phyloP scores from a whole-genome alignment of 2,113 vertebrate genomes.

The Zosterops lateralis region DNA sequence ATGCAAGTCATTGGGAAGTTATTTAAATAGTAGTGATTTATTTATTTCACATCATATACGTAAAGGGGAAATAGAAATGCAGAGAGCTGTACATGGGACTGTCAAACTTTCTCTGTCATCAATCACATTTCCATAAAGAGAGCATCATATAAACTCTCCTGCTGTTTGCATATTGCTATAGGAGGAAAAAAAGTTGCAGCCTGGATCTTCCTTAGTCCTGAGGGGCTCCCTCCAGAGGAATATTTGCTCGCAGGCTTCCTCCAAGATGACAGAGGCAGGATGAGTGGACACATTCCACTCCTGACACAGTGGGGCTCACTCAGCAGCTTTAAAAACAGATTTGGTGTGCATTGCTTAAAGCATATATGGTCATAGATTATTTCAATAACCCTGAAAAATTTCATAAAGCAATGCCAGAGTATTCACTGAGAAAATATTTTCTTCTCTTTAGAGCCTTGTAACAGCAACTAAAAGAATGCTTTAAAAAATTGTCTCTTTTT shows the following conservation, averaged over 20 bases:
- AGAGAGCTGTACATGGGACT: not conserved
- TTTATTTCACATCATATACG: not conserved
- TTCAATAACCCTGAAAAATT: not conserved
- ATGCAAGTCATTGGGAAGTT: not conserved
- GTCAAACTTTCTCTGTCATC: not conserved
- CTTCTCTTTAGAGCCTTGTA: not conserved
- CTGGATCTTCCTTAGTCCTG: not conserved
- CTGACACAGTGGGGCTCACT: not conserved
- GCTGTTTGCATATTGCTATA: not conserved
- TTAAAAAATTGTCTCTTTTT: not conserved
- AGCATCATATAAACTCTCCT: not conserved
- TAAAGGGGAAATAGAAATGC: not conserved
- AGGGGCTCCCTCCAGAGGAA: constrained; percentile 53
- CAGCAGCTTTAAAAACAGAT: not conserved
- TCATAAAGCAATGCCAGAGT: not conserved
- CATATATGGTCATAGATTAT: not conserved
- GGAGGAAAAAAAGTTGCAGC: constrained; percentile 41
- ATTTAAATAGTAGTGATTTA: not conserved
- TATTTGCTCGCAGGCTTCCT: not conserved
- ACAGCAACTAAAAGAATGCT: not conserved
- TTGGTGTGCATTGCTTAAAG: not conserved
- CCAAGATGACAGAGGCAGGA: not conserved
- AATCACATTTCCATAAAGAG: not conserved
- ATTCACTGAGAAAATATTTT: not conserved
- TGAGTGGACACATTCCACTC: constrained; percentile 21